Base-by-base conservation (phyloP, 2,113 vertebrate species). In the Erinaceus europaeus region DNA sequence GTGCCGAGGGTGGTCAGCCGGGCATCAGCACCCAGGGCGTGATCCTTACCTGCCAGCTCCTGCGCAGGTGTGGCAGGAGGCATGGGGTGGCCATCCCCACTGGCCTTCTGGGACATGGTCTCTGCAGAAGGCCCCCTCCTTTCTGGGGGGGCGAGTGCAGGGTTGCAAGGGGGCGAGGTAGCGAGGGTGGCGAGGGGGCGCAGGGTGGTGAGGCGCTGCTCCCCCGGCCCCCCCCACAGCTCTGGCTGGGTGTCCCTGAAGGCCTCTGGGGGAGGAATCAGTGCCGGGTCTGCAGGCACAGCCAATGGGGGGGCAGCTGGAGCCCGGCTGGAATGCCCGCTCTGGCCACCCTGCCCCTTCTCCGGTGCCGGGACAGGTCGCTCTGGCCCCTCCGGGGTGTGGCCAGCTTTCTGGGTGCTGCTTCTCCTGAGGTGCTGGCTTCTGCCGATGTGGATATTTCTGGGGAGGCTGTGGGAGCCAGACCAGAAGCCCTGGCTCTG, bases 1-100 rank as follows among this genome's bases (percentile, higher is more conserved):
- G 97, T 96, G 1, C 94, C 96, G 15, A 98, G 98, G n/a, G 98
- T 98, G 68, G 90, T 92, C 17, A 59, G 91, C n/a, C 72, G 98
- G 96, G 32, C 29, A n/a, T 64, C 61, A 34, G 4, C 25, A 4
- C 9, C 14, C 72, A 11, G n/a, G 80, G 23, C 11, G n/a, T 40
- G 1, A 34, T 71, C 3, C 20, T 96, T 27, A 11, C 23, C 9
- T 7, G 27, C 6, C 6, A 2, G 46, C 0, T 90, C 92, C 82
- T 93, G 94, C 15, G 91, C 69, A 0, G 32, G 12, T 4, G 42
- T 2, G 1, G 79, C 15, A 29, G 18, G 50, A 17, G 42, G 48
- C 68, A 0, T 25, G 1, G 9, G 12, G 23, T 90, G 68, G 14
- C 46, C 91, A 71, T 76, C 74, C 62, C 92, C 83, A 6, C 12